These are phyloP conservation scores for Smittia aterrima DNA, from an alignment of 2,888 invertebrate genomes.

Conservation along the genomic window DNA sequence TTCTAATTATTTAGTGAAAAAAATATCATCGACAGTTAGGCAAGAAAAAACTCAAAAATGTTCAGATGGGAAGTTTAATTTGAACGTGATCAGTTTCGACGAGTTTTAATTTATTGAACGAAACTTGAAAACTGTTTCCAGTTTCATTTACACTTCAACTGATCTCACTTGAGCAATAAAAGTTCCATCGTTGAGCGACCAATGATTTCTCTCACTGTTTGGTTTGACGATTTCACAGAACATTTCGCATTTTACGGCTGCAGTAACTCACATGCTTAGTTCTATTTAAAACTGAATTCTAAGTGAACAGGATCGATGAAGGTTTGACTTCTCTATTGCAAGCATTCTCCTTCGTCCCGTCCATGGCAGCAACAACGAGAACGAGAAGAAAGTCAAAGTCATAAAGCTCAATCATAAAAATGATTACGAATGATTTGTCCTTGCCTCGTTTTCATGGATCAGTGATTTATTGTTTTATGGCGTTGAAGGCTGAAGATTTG, in stretches of 20 bases:
- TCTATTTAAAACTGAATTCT: neutral
- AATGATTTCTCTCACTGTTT: neutral
- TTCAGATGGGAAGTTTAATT: constrained; percentile 11
- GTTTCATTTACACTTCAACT: neutral
- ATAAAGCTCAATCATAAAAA: constrained; percentile 14
- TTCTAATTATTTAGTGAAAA: constrained; percentile 31
- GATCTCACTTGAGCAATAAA: neutral
- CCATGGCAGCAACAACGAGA: too few relatives aligned
- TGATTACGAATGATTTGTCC: constrained; percentile 34
- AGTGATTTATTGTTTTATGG: constrained; percentile 36
- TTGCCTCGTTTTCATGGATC: constrained; percentile 25
- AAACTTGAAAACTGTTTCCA: neutral
- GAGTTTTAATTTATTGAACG: neutral
- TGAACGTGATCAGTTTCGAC: constrained; percentile 8
- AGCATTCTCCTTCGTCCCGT: neutral
- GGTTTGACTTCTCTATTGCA: neutral
- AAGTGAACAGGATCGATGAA: neutral
- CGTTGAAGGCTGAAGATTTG: neutral
- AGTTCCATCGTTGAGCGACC: neutral
- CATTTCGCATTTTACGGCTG: constrained; percentile 9
- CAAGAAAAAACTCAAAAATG: neutral
- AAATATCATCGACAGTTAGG: constrained; percentile 13
- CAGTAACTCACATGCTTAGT: neutral
- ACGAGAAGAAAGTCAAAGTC: too few relatives aligned
- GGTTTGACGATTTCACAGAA: constrained; percentile 15